Conservation (phyloP, 2,113 vertebrate species). For the Bothrops jararaca region DNA sequence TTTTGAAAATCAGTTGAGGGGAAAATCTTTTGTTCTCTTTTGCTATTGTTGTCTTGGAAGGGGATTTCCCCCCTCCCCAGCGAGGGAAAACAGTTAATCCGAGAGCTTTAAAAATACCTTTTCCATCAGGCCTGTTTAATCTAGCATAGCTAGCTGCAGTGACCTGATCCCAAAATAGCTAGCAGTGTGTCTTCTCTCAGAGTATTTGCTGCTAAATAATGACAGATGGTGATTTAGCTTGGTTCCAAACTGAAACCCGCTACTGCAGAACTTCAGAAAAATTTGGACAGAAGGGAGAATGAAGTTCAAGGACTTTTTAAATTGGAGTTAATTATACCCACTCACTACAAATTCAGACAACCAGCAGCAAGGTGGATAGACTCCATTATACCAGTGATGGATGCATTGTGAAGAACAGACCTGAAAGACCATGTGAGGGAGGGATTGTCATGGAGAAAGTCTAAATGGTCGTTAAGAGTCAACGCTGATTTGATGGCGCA, state of each 20-base stretch:
- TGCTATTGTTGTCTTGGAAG: constrained; percentile 10
- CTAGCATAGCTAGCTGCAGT: constrained; percentile 56
- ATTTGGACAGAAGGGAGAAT: constrained; percentile 35
- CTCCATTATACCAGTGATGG: neutral
- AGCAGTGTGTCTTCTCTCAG: constrained; percentile 34
- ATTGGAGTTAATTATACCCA: neutral
- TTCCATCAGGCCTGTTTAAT: constrained; percentile 55
- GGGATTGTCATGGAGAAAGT: neutral
- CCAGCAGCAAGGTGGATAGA: neutral
- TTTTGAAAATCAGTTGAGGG: neutral
- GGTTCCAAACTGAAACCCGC: neutral
- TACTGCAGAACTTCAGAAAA: rapidly evolving
- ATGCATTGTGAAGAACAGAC: neutral
- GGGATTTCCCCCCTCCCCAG: neutral
- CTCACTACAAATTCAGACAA: neutral
- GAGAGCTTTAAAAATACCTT: constrained; percentile 62
- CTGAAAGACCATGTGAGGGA: neutral
- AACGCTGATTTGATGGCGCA: neutral
- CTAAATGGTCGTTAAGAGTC: neutral
- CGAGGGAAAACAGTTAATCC: constrained; percentile 50
- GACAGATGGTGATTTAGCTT: constrained; percentile 44
- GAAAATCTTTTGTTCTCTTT: rapidly evolving
- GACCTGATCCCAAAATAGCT: constrained; percentile 60
- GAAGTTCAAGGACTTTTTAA: rapidly evolving
- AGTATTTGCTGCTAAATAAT: constrained; percentile 27